Base-by-base conservation (phyloP, 2,113 vertebrate genomes). In the Microtus ochrogaster region DNA sequence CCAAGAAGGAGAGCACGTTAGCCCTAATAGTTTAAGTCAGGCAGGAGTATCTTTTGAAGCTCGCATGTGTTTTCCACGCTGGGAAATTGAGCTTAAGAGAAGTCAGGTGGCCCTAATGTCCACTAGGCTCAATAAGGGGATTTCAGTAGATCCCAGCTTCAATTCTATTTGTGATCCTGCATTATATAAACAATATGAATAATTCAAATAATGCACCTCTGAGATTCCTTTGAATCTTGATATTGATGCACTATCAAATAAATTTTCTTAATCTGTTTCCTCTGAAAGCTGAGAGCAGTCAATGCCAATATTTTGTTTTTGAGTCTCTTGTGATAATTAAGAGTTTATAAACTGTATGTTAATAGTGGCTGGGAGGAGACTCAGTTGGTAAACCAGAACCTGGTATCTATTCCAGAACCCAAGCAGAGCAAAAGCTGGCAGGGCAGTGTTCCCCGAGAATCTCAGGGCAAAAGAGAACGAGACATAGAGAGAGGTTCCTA, bases 121-220 rank as follows among this genome's bases (percentile, higher is more conserved):
- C 4, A 28, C 61, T 17, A 84, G 76, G 77, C 93, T 92, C 39
- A 41, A 87, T 58, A 86, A 12, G 68, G 63, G 41, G n/a, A 79
- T 92, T 83, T 92, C n/a, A 92, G 0, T 52, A 79, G 90, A 61
- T 76, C 33, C 84, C 63, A 89, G 19, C 55, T 26, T 86, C 19
- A 74, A 72, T 30, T 47, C 41, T 76, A 7, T 47, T 83, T 73
- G 36, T 96, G 65, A 90, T 81, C 22, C 47, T 89, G 21, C 39
- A 17, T 92, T 68, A 63, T 92, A 17, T 65, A 92, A 92, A 66
- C 72, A 87, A 94, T 49, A 82, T 52, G 30, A 22, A 58, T 88
- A 95, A 85, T 79, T 94, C 41, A 91, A 49, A 63, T n/a, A 95
- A 47, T 81, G 21, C 13, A 88, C 61, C 22, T 90, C 58, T 91